Conservation (phyloP, 92 coral and sea anemone species). For the Metridium senile region DNA sequence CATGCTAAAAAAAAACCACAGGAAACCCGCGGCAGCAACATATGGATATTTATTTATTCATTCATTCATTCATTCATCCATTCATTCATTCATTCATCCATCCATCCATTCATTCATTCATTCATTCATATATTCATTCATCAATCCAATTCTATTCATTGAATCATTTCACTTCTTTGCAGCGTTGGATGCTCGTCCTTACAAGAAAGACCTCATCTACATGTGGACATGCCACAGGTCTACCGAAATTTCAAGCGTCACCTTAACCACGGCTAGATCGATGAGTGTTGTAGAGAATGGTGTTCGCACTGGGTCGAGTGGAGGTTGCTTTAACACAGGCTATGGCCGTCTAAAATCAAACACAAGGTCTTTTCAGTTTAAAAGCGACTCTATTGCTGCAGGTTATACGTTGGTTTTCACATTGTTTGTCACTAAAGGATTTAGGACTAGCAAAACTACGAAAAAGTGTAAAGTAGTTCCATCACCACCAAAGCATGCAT, state of each 20-base stretch:
- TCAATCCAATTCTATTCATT: neutral
- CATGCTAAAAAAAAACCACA: no score
- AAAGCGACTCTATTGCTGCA: no score
- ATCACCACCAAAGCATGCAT: no score
- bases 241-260: neutral
- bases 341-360: no score
- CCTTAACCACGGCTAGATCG: neutral
- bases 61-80: neutral
- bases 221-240: slow-evolving; percentile 3
- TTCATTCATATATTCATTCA: neutral
- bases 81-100: no score
- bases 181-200: neutral
- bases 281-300: neutral
- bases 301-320: neutral
- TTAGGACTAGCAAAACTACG: neutral
- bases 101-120: neutral
- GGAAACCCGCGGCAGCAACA: no score
- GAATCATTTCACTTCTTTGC: no score
- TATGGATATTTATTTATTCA: no score
- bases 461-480: neutral
- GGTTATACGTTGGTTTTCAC: neutral
- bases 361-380: no score
- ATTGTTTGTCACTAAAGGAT: neutral
- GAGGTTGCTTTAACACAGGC: slow-evolving; percentile 15
- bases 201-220: neutral